Evolutionary conservation across 2,888 invertebrate genomes (phyloP).

Genomic region (Merodon equestris): DNA sequence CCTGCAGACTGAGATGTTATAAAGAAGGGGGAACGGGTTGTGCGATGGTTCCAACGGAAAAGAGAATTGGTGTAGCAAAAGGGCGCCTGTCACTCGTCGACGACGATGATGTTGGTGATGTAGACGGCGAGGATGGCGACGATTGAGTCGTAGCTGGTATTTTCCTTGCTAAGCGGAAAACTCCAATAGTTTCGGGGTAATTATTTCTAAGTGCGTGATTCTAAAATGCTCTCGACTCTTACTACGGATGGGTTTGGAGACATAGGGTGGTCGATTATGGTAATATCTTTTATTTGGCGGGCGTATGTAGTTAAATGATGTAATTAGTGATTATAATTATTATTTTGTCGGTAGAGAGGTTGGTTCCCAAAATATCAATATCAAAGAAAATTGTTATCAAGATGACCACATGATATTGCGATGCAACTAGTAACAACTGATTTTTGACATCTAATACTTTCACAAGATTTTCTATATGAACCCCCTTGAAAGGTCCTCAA

Average conservation of each 20-base stretch:
- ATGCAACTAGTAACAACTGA: too few species aligned
- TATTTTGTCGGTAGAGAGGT: too few species aligned
- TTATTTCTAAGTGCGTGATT: constrained; percentile 62
- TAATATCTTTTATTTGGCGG: too few species aligned
- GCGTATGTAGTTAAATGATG: too few species aligned
- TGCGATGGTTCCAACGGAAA: constrained; percentile 8
- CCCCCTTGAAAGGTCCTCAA: too few species aligned
- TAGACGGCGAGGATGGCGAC: constrained; percentile 2
- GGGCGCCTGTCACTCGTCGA: constrained; percentile 49
- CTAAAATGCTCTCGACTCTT: constrained; percentile 29
- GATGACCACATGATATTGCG: too few species aligned
- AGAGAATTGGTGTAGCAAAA: constrained; percentile 33
- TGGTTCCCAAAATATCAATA: too few species aligned
- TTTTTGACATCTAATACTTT: too few species aligned
- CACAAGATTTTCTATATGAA: too few species aligned
- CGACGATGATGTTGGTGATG: neutral
- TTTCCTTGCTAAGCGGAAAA: constrained; percentile 29
- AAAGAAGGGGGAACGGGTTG: constrained; percentile 25
- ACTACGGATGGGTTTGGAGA: neutral
- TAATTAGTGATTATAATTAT: too few species aligned
- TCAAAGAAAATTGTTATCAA: too few species aligned
- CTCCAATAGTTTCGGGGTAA: constrained; percentile 33
- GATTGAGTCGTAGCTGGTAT: constrained; percentile 36
- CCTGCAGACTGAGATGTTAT: too few species aligned
- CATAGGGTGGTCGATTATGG: constrained; percentile 27